Conservation (phyloP, 2,888 invertebrate species). For the Drosophila neutralis region DNA sequence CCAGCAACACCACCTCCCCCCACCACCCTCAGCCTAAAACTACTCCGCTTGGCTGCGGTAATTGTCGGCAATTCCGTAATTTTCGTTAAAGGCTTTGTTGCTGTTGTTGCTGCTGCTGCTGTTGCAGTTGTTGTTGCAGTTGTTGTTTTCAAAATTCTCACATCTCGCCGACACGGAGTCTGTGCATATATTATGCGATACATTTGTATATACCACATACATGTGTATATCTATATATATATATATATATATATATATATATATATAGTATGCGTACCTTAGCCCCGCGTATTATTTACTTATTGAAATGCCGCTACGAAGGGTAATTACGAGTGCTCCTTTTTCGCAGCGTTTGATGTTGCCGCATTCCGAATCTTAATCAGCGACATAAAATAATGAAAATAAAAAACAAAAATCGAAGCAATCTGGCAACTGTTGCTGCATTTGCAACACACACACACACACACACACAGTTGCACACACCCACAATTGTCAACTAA, state of each 20-base stretch:
- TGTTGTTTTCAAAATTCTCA: constrained; percentile 56
- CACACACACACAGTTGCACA: constrained; percentile 24
- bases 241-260: constrained; percentile 4
- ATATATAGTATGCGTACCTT: constrained; percentile 8
- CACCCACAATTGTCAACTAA: constrained; percentile 29
- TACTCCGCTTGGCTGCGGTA: constrained; percentile 43
- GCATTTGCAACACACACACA: constrained; percentile 18
- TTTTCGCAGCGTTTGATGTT: constrained; percentile 48
- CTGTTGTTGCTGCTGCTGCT: constrained; percentile 15
- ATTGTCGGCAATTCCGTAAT: constrained; percentile 77
- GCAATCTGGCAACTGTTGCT: constrained; percentile 50
- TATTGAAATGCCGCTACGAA: constrained; percentile 57
- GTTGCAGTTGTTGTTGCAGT: not conserved
- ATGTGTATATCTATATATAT: constrained; percentile 2
- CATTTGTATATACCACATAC: not conserved
- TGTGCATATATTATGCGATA: constrained; percentile 48
- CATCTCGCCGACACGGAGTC: constrained; percentile 66
- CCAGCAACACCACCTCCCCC: not conserved
- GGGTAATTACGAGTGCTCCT: constrained; percentile 66
- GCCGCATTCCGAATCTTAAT: constrained; percentile 47
- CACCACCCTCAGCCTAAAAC: not conserved
- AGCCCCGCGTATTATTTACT: constrained; percentile 41
- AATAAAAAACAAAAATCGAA: constrained; percentile 9
- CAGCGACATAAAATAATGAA: constrained; percentile 9
- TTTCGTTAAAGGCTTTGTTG: constrained; percentile 68